Percentiles rank a stretch among this genome's conserved stretches.
These are phyloP conservation scores for Rissa tridactyla DNA, from an alignment of 2,113 vertebrate genomes.

Conservation along the genomic window DNA sequence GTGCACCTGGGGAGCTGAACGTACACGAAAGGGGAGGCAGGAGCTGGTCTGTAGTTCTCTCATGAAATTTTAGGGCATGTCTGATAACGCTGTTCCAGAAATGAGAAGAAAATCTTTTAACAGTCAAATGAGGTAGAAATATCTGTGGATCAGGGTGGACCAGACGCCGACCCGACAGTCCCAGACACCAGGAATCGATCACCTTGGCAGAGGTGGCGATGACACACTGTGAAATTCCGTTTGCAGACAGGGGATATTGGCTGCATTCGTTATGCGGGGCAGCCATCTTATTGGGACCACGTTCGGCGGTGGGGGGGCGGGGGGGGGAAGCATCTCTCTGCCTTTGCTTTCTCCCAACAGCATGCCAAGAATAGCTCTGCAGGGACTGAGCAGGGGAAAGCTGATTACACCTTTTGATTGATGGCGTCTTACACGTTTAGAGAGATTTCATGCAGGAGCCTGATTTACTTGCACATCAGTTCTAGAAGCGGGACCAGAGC, in stretches of 20 bases:
- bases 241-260: background rate
- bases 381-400: constrained; percentile 30
- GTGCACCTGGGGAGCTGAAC: accelerated
- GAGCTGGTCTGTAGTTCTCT: background rate
- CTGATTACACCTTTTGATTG: constrained; percentile 57
- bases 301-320: background rate
- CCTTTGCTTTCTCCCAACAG: constrained; percentile 21
- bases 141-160: background rate
- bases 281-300: background rate
- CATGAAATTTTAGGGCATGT: constrained; percentile 25
- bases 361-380: constrained; percentile 51
- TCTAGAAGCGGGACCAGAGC: background rate
- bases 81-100: background rate
- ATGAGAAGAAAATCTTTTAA: background rate
- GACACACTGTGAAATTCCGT: background rate
- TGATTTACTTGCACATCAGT: constrained; percentile 17
- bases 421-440: constrained; percentile 33
- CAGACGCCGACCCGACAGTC: background rate
- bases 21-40: background rate
- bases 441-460: constrained; percentile 14
- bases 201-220: background rate
- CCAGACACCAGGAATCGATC: background rate
- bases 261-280: background rate
- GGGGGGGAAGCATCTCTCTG: background rate
- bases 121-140: background rate